Evolutionary conservation across 2,797 vertebrate species (phyloP).

Genomic region (Dermochelys coriacea): DNA sequence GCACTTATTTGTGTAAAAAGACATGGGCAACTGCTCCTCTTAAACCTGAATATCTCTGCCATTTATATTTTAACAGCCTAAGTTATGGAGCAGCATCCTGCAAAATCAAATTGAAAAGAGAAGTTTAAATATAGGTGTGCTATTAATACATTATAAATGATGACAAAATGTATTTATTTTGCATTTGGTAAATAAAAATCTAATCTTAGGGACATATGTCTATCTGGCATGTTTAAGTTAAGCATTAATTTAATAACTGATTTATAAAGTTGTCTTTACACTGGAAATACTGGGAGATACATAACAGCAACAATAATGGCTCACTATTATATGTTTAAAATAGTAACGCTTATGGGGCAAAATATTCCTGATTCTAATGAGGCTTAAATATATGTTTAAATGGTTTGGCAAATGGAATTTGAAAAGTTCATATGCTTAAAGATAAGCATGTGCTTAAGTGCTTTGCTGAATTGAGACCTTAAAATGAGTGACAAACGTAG

Average conservation of each 20-base stretch:
- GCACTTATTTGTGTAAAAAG: neutral
- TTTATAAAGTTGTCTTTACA: constrained; percentile 61
- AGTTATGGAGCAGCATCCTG: fast-evolving
- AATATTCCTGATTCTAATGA: constrained; percentile 69
- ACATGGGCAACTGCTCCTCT: neutral
- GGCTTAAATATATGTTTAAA: constrained; percentile 43
- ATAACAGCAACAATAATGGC: constrained; percentile 51
- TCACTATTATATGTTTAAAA: constrained; percentile 59
- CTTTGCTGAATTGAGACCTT: neutral
- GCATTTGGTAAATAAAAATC: constrained; percentile 62
- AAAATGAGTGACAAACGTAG: constrained; percentile 27
- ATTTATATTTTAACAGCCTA: neutral
- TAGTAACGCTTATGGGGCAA: constrained; percentile 64
- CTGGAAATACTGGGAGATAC: constrained; percentile 55
- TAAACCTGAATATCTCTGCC: neutral
- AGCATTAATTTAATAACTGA: constrained; percentile 65
- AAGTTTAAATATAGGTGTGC: constrained; percentile 30
- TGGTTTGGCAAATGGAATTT: constrained; percentile 48
- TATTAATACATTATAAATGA: constrained; percentile 59
- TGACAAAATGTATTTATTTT: constrained; percentile 60
- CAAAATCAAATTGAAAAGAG: constrained; percentile 52
- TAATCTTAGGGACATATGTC: constrained; percentile 54
- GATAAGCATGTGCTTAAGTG: constrained; percentile 43
- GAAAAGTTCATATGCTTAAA: constrained; percentile 29
- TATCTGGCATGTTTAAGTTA: constrained; percentile 58